These are phyloP conservation scores for Arctopsyche grandis DNA, from an alignment of 1,140 invertebrate genomes.

Conservation along the genomic window DNA sequence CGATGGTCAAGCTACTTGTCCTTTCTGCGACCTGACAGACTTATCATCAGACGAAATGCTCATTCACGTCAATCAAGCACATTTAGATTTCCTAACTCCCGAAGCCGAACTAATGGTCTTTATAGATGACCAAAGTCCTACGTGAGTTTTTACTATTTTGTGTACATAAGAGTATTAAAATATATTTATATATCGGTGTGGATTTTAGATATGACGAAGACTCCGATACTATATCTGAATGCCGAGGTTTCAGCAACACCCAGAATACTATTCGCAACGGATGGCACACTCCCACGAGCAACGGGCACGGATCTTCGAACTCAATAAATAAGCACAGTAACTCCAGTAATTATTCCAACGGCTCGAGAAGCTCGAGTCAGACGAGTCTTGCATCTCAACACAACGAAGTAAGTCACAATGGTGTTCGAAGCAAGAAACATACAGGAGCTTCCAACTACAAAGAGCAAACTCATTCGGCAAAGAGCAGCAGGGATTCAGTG, in stretches of 20 bases:
- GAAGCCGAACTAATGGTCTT: conserved; percentile 72
- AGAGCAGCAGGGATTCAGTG: conserved; percentile 23
- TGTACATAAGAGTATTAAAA: conserved; percentile 1
- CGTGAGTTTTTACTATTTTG: conserved; percentile 60
- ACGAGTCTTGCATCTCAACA: conserved; percentile 47
- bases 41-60: conserved; percentile 78
- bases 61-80: conserved; percentile 81
- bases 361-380: conserved; percentile 48
- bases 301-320: conserved; percentile 41
- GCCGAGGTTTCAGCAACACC: conserved; percentile 64
- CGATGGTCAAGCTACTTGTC: conserved; percentile 79
- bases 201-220: conserved; percentile 65
- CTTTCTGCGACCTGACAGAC: conserved; percentile 82
- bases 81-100: conserved; percentile 81
- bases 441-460: conserved; percentile 10
- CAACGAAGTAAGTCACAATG: conserved; percentile 40
- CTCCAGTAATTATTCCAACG: conserved; percentile 43
- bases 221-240: conserved; percentile 65
- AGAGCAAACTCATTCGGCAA: conserved; percentile 34
- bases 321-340: conserved; percentile 35
- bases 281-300: conserved; percentile 62
- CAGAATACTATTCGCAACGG: conserved; percentile 64
- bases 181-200: neutral
- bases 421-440: conserved; percentile 45
- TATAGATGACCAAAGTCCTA: conserved; percentile 73